phyloP scores from a whole-genome alignment of 1,140 invertebrate species.

The Octopus bimaculoides region DNA sequence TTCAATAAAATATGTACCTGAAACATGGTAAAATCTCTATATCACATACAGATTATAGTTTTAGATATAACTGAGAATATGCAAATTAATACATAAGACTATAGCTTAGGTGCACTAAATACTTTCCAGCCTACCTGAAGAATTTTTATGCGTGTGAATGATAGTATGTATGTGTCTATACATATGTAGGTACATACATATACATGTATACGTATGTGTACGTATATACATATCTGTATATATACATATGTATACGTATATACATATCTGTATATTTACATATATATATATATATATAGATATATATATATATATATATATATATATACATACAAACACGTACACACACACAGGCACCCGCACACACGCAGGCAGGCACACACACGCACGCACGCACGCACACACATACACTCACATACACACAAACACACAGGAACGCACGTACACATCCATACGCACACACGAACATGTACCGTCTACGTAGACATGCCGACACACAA shows the following conservation, averaged over 20 bases:
- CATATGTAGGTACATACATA: background rate
- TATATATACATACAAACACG: background rate
- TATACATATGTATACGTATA: background rate
- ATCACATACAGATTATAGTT: too few relatives aligned
- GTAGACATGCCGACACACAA: too few relatives aligned
- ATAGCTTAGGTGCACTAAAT: too few relatives aligned
- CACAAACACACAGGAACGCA: too few relatives aligned
- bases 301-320: background rate
- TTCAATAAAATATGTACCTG: too few relatives aligned
- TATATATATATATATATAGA: constrained; percentile 7
- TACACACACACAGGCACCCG: background rate
- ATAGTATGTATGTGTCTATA: background rate
- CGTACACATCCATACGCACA: too few relatives aligned
- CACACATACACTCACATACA: too few relatives aligned
- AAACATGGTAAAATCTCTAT: too few relatives aligned
- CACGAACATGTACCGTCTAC: too few relatives aligned
- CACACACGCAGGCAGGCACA: background rate
- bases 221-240: background rate
- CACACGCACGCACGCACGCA: background rate
- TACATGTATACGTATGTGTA: background rate
- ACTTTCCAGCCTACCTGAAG: background rate
- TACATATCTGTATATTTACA: background rate
- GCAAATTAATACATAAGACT: too few relatives aligned
- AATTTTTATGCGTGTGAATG: background rate
- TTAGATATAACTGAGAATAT: too few relatives aligned